These are phyloP conservation scores for Phymatocera aterrima DNA, from an alignment of 2,888 invertebrate genomes.

Conservation along the genomic window DNA sequence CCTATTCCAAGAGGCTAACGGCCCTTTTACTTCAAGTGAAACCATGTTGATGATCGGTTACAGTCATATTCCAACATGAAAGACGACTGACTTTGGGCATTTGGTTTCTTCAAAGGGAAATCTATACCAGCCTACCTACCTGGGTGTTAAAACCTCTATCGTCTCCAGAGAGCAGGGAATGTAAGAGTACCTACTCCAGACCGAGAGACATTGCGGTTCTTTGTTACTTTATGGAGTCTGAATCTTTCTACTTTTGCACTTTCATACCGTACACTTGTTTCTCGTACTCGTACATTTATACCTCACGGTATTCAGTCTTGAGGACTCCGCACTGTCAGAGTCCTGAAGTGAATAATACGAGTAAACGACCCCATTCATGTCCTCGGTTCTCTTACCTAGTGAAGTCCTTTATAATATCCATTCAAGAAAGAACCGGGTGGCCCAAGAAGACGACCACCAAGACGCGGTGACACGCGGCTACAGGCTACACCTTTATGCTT, in stretches of 20 bases:
- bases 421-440: constrained; percentile 38
- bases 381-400: constrained; percentile 24
- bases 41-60: neutral
- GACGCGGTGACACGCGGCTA: neutral
- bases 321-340: neutral
- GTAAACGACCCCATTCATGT: constrained; percentile 33
- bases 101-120: neutral
- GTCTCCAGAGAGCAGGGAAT: neutral
- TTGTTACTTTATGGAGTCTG: neutral
- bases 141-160: too few relatives aligned
- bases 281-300: neutral
- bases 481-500: neutral
- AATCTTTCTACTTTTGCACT: neutral
- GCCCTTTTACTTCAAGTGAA: neutral
- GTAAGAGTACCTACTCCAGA: neutral
- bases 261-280: neutral
- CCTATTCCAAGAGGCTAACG: too few relatives aligned
- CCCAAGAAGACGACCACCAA: constrained; percentile 21
- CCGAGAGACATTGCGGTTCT: neutral
- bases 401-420: constrained; percentile 20
- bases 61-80: neutral
- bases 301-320: neutral
- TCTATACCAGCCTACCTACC: neutral
- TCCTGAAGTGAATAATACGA: constrained; percentile 14
- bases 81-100: neutral